phyloP scores from a whole-genome alignment of 2,888 invertebrate genomes.

The Pollenia labialis region DNA sequence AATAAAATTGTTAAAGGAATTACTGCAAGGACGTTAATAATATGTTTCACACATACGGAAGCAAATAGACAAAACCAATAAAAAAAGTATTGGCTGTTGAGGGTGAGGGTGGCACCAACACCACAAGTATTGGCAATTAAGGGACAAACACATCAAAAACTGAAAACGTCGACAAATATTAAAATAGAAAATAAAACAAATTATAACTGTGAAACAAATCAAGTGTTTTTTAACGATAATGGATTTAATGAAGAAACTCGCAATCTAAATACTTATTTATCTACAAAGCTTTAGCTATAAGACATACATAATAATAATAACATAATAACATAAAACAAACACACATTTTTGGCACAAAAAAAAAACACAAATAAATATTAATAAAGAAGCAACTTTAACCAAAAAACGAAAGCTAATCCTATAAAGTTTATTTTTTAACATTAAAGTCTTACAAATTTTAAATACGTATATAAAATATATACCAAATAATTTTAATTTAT shows the following conservation, averaged over 20 bases:
- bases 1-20: neutral
- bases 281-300: neutral
- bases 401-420: neutral
- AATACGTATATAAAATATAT: no score
- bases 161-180: neutral
- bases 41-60: neutral
- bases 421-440: neutral
- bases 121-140: slow-evolving; percentile 14
- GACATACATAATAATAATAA: no score
- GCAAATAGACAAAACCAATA: slow-evolving; percentile 31
- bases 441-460: neutral
- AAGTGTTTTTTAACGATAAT: neutral
- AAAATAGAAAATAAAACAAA: slow-evolving; percentile 4
- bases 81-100: slow-evolving; percentile 29
- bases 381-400: neutral
- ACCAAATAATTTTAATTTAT: neutral
- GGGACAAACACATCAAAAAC: neutral
- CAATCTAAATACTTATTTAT: no score
- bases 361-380: neutral
- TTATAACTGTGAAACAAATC: neutral
- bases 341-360: neutral
- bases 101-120: slow-evolving; percentile 22
- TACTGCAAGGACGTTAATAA: slow-evolving; percentile 27
- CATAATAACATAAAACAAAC: neutral
- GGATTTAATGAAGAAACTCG: no score